Percentiles rank a stretch among this genome's conserved stretches.
Evolutionary conservation across 92 coral and sea anemone genomes (phyloP).

Genomic region (Umimayanthus chanpuru): DNA sequence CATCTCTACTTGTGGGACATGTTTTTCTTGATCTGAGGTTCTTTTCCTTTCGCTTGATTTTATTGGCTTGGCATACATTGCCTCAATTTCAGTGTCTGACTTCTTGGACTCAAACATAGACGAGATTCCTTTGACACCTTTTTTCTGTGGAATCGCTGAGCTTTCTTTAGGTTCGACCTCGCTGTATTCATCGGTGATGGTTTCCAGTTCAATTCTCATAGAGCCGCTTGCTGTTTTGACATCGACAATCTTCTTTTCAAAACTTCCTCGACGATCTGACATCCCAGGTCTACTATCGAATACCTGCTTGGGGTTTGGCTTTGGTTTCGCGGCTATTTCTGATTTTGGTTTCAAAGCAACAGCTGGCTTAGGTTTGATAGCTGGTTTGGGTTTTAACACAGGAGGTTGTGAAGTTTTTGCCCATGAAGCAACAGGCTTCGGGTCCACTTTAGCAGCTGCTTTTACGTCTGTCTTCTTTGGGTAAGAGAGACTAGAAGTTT

Average conservation of each 20-base stretch:
- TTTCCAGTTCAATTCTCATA: constrained; percentile 16
- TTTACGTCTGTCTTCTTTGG: background rate
- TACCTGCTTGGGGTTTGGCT: background rate
- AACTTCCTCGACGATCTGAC: constrained; percentile 23
- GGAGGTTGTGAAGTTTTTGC: background rate
- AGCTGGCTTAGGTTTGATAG: constrained; percentile 39
- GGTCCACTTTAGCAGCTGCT: background rate
- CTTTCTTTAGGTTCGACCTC: background rate
- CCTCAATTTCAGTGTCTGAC: background rate
- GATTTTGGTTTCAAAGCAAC: constrained; percentile 25
- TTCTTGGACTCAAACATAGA: constrained; percentile 36
- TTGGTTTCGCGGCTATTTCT: background rate
- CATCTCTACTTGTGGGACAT: background rate
- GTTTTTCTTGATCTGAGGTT: constrained; percentile 2
- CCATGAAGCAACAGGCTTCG: constrained; percentile 2
- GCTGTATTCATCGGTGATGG: background rate
- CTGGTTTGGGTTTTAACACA: constrained; percentile 11
- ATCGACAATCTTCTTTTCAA: constrained; percentile 8
- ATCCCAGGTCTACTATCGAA: background rate
- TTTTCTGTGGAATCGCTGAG: constrained; percentile 6
- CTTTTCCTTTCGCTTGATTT: constrained; percentile 9
- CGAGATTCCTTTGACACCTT: constrained; percentile 43
- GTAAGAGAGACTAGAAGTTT: background rate
- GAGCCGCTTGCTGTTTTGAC: constrained; percentile 1
- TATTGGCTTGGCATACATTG: constrained; percentile 39